Percentiles rank a stretch among this genome's conserved stretches.
phyloP scores from a whole-genome alignment of 2,797 vertebrate species.

The Prunella strophiata region DNA sequence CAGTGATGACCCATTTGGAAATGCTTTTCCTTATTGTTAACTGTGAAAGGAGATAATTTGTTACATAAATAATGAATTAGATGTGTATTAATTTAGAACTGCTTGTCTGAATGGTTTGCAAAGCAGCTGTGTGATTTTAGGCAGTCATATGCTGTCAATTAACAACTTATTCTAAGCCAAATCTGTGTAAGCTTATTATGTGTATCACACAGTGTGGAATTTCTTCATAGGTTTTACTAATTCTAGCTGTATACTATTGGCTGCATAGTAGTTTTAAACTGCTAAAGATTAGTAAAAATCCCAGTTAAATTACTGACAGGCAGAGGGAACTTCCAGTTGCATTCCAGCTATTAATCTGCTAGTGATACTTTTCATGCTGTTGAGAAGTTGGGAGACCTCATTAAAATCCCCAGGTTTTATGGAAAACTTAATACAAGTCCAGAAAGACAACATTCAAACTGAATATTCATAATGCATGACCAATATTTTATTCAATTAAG shows the following conservation, averaged over 20 bases:
- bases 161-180: conserved; percentile 54
- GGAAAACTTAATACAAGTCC: not conserved
- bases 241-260: conserved; percentile 30
- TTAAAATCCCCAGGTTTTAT: not conserved
- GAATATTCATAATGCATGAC: not conserved
- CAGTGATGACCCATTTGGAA: conserved; percentile 52
- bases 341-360: conserved; percentile 12
- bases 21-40: conserved; percentile 47
- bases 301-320: conserved; percentile 11
- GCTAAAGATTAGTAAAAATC: conserved; percentile 44
- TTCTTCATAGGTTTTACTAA: conserved; percentile 51
- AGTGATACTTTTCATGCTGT: conserved; percentile 35
- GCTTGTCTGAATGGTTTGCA: conserved; percentile 53
- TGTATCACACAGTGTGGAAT: conserved; percentile 46
- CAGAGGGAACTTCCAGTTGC: not conserved
- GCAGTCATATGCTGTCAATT: conserved; percentile 60
- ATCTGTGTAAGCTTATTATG: conserved; percentile 53
- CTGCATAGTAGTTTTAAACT: conserved; percentile 26
- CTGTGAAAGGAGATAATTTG: conserved; percentile 61
- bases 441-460: not conserved
- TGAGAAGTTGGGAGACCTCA: not conserved
- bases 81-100: conserved; percentile 61
- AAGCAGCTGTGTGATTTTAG: conserved; percentile 61
- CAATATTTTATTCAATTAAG: not conserved
- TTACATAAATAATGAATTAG: conserved; percentile 73